A percentile compares a stretch with the other conserved stretches of the same genome.
Conservation (phyloP, 2,888 invertebrate species). For the Pyrgus malvae region DNA sequence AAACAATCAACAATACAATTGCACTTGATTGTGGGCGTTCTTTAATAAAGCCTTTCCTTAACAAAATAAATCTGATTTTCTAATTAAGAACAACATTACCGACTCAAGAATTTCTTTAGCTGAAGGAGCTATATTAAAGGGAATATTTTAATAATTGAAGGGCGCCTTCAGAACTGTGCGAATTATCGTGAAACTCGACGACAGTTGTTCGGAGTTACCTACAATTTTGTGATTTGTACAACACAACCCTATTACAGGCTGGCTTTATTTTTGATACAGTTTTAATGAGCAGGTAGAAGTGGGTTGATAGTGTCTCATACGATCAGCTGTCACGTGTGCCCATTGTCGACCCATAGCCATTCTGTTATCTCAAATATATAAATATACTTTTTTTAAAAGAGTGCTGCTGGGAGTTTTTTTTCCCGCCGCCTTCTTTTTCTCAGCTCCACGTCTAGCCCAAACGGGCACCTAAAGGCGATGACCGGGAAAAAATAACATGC, state of each 20-base stretch:
- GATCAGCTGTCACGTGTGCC: too few relatives aligned
- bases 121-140: slow-evolving; percentile 49
- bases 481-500: too few relatives aligned
- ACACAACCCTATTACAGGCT: slow-evolving; percentile 27
- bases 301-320: too few relatives aligned
- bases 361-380: too few relatives aligned
- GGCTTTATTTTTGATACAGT: slow-evolving; percentile 37
- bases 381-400: too few relatives aligned
- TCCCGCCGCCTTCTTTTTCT: too few relatives aligned
- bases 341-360: too few relatives aligned
- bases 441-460: too few relatives aligned
- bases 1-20: slow-evolving; percentile 21
- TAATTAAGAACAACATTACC: slow-evolving; percentile 56
- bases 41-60: slow-evolving; percentile 45
- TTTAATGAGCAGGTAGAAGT: slow-evolving; percentile 51
- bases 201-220: slow-evolving; percentile 52
- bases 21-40: slow-evolving; percentile 35
- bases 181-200: slow-evolving; percentile 43
- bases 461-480: too few relatives aligned
- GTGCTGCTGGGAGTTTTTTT: too few relatives aligned
- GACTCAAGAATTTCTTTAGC: slow-evolving; percentile 47
- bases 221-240: slow-evolving; percentile 40
- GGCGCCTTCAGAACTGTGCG: slow-evolving; percentile 41
- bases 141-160: slow-evolving; percentile 58
- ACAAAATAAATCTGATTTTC: slow-evolving; percentile 54